phyloP scores from a whole-genome alignment of 2,888 invertebrate genomes.

The Lamproptera curius region DNA sequence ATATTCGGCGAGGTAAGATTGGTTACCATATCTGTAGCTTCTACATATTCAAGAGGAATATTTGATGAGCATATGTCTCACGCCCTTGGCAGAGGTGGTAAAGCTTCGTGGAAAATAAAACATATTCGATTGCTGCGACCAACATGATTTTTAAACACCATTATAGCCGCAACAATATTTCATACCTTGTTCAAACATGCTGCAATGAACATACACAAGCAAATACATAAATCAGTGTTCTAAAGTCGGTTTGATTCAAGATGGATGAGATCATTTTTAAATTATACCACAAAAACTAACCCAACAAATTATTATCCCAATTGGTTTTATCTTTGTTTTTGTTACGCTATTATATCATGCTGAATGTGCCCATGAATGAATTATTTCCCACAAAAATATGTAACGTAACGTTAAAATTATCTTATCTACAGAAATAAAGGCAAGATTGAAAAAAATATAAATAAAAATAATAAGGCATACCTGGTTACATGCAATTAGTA shows the following conservation, averaged over 20 bases:
- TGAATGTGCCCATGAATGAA: background rate
- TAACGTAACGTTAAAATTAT: background rate
- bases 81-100: background rate
- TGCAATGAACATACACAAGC: constrained; percentile 16
- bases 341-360: background rate
- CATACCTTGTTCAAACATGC: constrained; percentile 6
- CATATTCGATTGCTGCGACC: background rate
- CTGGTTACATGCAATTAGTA: constrained; percentile 48
- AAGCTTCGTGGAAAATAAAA: background rate
- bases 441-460: background rate
- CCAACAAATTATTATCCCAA: background rate
- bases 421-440: constrained; percentile 4
- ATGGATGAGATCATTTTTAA: background rate
- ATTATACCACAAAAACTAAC: background rate
- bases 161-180: background rate
- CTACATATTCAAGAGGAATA: constrained; percentile 6
- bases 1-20: background rate
- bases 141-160: background rate
- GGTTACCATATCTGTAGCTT: background rate
- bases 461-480: background rate
- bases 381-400: background rate
- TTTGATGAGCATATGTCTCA: background rate
- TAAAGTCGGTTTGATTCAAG: background rate
- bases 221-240: constrained; percentile 4
- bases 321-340: background rate